A percentile compares a stretch with the other conserved stretches of the same genome.
Evolutionary conservation across 2,888 invertebrate genomes (phyloP).

Genomic region (Frankliniella intonsa): DNA sequence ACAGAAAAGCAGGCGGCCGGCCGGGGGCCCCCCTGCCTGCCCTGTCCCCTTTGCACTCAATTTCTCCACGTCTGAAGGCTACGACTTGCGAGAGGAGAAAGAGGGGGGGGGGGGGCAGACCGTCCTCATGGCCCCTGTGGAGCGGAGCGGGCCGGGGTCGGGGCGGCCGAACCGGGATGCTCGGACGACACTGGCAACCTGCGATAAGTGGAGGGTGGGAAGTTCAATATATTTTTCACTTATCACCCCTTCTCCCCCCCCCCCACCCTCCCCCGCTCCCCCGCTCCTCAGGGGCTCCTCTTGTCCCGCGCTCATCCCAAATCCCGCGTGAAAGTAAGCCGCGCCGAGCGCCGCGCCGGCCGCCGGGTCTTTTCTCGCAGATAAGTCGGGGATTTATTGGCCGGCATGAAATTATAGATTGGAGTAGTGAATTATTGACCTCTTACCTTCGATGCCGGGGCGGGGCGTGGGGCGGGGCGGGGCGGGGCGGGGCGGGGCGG

Average conservation of each 20-base stretch:
- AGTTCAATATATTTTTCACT: constrained; percentile 18
- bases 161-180: not conserved
- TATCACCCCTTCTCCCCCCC: not conserved
- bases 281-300: not conserved
- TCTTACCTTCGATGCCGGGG: not conserved
- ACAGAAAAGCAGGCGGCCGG: too few relatives aligned
- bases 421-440: constrained; percentile 13
- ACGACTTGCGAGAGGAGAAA: too few relatives aligned
- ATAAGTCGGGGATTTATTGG: constrained; percentile 14
- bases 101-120: not conserved
- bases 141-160: not conserved
- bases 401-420: constrained; percentile 22
- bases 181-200: not conserved
- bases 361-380: not conserved
- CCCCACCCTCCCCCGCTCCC: not conserved
- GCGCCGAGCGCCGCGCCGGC: not conserved
- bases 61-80: too few relatives aligned
- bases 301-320: not conserved
- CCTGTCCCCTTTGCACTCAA: too few relatives aligned
- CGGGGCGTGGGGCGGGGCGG: too few relatives aligned
- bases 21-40: too few relatives aligned
- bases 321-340: too few relatives aligned
- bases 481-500: too few relatives aligned
- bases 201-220: not conserved
- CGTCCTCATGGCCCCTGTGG: not conserved